Evolutionary conservation across 1,140 invertebrate genomes (phyloP).

Genomic region (Diorhabda sublineata): DNA sequence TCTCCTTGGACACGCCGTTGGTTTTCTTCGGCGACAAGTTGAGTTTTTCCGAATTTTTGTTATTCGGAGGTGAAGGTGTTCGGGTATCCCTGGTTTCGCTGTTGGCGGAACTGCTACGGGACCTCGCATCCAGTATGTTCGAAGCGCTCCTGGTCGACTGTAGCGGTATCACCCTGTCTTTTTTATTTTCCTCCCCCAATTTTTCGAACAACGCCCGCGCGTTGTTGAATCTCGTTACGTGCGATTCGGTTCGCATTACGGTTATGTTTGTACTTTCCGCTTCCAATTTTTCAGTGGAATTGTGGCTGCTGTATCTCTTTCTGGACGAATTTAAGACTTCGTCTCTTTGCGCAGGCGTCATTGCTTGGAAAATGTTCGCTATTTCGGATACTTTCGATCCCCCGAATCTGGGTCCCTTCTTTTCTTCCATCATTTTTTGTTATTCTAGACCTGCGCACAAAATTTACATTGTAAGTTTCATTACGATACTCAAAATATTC

Average conservation of each 20-base stretch:
- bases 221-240: conserved; percentile 86
- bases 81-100: conserved; percentile 40
- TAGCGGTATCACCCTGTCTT: conserved; percentile 33
- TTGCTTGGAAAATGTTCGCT: conserved; percentile 74
- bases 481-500: no score
- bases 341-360: conserved; percentile 35
- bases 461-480: no score
- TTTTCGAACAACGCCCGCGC: conserved; percentile 90
- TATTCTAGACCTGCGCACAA: neutral
- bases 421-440: conserved; percentile 56
- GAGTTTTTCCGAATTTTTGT: conserved; percentile 22
- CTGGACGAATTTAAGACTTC: conserved; percentile 48
- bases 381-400: conserved; percentile 87
- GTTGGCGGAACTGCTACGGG: conserved; percentile 41
- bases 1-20: conserved; percentile 32
- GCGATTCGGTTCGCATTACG: conserved; percentile 81
- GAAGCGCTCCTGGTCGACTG: conserved; percentile 46
- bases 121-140: conserved; percentile 39
- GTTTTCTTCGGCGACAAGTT: conserved; percentile 32
- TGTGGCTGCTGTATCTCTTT: conserved; percentile 46
- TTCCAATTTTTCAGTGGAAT: conserved; percentile 46
- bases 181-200: conserved; percentile 65
- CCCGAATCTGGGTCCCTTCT: conserved; percentile 55
- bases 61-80: conserved; percentile 38
- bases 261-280: conserved; percentile 56